These are phyloP conservation scores for Subanguina moxae DNA, from an alignment of 1,140 invertebrate genomes.

Conservation along the genomic window DNA sequence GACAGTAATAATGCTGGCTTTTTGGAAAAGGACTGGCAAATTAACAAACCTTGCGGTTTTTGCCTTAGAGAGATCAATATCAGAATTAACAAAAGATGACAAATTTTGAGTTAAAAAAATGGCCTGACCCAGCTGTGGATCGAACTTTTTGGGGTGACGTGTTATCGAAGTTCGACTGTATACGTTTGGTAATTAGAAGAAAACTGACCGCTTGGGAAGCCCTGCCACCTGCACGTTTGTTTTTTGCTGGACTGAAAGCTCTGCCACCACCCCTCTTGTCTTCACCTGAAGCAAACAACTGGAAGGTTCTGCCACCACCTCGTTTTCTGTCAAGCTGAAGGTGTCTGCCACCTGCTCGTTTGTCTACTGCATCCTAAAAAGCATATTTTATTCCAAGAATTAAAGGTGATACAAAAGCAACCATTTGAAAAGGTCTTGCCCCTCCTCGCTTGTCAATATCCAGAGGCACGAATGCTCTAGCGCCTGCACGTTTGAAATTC, in stretches of 20 bases:
- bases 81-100: no score
- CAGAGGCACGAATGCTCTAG: not conserved
- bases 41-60: no score
- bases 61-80: no score
- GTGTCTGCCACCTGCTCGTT: not conserved
- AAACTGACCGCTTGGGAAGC: slow-evolving; percentile 1
- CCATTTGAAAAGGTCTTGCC: slow-evolving; percentile 4
- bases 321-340: slow-evolving; percentile 8
- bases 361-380: no score
- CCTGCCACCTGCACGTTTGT: slow-evolving; percentile 21
- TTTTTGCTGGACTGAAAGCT: not conserved
- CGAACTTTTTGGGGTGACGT: no score
- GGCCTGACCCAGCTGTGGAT: no score
- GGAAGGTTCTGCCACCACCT: slow-evolving; percentile 27
- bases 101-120: no score
- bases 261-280: slow-evolving; percentile 18
- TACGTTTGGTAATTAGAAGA: not conserved
- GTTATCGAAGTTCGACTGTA: no score
- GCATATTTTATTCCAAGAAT: no score
- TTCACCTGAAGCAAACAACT: not conserved
- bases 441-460: slow-evolving; percentile 6
- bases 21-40: no score
- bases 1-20: no score
- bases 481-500: slow-evolving; percentile 8
- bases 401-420: not conserved